Conservation (phyloP, 1,140 invertebrate genomes). For the Leptinotarsa defecta region DNA sequence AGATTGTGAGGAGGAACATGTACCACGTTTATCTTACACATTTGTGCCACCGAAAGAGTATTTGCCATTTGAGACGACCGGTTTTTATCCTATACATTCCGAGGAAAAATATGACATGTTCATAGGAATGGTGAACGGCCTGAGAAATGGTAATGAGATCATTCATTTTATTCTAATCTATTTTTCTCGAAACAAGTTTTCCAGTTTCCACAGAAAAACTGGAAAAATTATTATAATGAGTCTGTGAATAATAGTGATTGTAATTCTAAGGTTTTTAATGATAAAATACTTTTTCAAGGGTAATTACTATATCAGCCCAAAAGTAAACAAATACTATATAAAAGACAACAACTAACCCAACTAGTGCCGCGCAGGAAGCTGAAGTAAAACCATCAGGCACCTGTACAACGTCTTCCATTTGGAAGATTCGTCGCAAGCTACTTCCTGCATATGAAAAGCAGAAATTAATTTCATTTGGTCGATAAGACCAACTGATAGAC, state of each 20-base stretch:
- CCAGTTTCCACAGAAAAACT: too few relatives aligned
- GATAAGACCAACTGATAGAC: too few relatives aligned
- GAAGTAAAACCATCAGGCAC: too few relatives aligned
- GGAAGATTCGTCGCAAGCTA: too few relatives aligned
- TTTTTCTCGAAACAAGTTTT: neutral
- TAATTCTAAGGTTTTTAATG: neutral
- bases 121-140: conserved; percentile 6
- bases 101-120: neutral
- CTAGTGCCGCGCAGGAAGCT: too few relatives aligned
- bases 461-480: too few relatives aligned
- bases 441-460: too few relatives aligned
- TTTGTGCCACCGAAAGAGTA: neutral
- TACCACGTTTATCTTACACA: conserved; percentile 26
- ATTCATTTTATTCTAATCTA: neutral
- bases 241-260: neutral
- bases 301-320: neutral
- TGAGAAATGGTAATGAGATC: conserved; percentile 9
- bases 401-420: too few relatives aligned
- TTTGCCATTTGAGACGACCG: conserved; percentile 21
- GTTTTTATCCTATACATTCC: conserved; percentile 23
- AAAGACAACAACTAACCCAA: too few relatives aligned
- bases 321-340: too few relatives aligned
- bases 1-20: conserved; percentile 47
- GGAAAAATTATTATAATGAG: too few relatives aligned
- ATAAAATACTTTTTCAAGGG: neutral